Evolutionary conservation across 1,140 invertebrate species (phyloP).

Genomic region (Drosophila guanche): DNA sequence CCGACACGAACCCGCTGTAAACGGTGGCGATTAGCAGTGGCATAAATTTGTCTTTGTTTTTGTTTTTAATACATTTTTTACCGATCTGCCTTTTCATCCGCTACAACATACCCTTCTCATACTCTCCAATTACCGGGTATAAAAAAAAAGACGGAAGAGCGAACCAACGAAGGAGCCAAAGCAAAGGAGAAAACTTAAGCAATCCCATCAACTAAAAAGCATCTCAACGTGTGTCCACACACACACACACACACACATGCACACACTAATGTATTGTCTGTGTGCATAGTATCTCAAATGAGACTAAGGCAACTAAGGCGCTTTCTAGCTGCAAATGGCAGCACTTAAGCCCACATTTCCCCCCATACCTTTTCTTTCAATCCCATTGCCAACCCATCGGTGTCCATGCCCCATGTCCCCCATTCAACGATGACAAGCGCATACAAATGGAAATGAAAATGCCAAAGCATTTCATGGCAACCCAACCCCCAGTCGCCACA

Average conservation of each 20-base stretch:
- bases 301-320: slow-evolving; percentile 70
- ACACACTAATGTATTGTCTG: slow-evolving; percentile 21
- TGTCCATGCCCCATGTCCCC: no score
- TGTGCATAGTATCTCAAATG: slow-evolving; percentile 62
- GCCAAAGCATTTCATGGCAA: slow-evolving; percentile 53
- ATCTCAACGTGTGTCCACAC: slow-evolving; percentile 69
- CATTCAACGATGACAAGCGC: slow-evolving; percentile 64
- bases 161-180: slow-evolving; percentile 20
- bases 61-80: no score
- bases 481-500: background rate
- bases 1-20: no score
- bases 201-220: slow-evolving; percentile 81
- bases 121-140: no score
- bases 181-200: slow-evolving; percentile 64
- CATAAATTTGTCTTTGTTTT: no score
- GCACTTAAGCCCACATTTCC: slow-evolving; percentile 66
- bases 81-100: no score
- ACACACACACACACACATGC: slow-evolving; percentile 20
- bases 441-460: slow-evolving; percentile 81
- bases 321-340: slow-evolving; percentile 73
- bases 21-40: no score
- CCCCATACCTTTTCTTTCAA: slow-evolving; percentile 2
- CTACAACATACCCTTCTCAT: no score
- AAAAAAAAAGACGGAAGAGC: background rate
- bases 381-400: slow-evolving; percentile 13